Percentiles rank a stretch among this genome's conserved stretches.
Evolutionary conservation across 2,797 vertebrate genomes (phyloP).

Genomic region (Sebastes kiyomatsui): DNA sequence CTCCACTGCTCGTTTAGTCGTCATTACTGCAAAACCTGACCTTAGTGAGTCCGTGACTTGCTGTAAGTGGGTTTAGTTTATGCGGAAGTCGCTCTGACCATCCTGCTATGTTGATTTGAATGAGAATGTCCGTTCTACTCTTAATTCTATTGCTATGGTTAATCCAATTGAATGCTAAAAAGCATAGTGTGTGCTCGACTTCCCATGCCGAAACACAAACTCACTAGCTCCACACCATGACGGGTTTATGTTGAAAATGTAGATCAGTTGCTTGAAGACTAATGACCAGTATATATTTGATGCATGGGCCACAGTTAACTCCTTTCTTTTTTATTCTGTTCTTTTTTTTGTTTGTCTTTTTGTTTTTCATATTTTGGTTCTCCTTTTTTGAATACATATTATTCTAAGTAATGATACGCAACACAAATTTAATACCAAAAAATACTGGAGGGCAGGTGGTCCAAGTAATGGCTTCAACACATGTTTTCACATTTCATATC

Average conservation of each 20-base stretch:
- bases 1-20: no score
- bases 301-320: background rate
- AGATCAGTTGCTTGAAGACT: background rate
- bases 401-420: background rate
- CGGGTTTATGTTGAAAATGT: background rate
- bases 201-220: background rate
- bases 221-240: background rate
- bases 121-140: no score
- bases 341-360: background rate
- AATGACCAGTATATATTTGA: background rate
- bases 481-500: background rate
- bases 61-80: no score
- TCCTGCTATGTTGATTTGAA: no score
- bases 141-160: no score
- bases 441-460: background rate
- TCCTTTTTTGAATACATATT: background rate
- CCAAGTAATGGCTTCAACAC: background rate
- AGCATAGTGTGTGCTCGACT: background rate
- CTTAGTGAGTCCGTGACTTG: rapidly evolving
- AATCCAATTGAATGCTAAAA: background rate
- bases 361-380: background rate
- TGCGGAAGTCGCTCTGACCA: no score
- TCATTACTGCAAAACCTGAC: no score
- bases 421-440: background rate
- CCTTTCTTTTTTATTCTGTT: no score